Evolutionary conservation across 2,113 vertebrate genomes (phyloP).

Genomic region (Cynoglossus semilaevis): DNA sequence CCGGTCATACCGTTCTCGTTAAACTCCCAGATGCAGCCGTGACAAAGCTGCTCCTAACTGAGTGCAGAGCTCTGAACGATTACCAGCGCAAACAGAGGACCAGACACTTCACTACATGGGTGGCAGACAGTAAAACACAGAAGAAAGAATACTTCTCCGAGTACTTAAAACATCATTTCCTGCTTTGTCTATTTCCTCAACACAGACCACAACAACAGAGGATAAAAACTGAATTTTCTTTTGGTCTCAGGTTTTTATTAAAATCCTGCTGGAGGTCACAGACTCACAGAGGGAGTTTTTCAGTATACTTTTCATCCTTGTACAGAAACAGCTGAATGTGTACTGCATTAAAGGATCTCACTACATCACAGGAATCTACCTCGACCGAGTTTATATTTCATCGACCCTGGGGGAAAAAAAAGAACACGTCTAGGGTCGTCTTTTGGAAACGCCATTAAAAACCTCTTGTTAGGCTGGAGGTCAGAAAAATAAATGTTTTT

Average conservation of each 20-base stretch:
- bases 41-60: too few species aligned
- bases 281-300: not conserved
- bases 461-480: not conserved
- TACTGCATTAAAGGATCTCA: conserved; percentile 8
- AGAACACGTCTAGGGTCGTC: too few species aligned
- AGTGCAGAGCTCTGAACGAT: too few species aligned
- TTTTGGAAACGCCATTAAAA: not conserved
- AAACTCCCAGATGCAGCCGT: too few species aligned
- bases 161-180: too few species aligned
- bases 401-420: not conserved
- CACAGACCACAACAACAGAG: not conserved
- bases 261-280: conserved; percentile 15
- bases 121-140: too few species aligned
- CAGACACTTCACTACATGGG: too few species aligned
- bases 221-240: conserved; percentile 9
- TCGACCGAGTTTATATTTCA: conserved; percentile 11
- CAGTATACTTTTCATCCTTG: conserved; percentile 9
- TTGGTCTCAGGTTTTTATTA: conserved; percentile 19
- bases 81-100: too few species aligned
- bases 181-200: not conserved
- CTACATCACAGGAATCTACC: conserved; percentile 4
- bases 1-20: too few species aligned
- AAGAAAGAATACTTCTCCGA: too few species aligned
- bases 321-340: conserved; percentile 16
- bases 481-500: not conserved